Percentiles rank a stretch among this genome's conserved stretches.
phyloP scores from a whole-genome alignment of 2,888 invertebrate genomes.

The Unio pictorum region DNA sequence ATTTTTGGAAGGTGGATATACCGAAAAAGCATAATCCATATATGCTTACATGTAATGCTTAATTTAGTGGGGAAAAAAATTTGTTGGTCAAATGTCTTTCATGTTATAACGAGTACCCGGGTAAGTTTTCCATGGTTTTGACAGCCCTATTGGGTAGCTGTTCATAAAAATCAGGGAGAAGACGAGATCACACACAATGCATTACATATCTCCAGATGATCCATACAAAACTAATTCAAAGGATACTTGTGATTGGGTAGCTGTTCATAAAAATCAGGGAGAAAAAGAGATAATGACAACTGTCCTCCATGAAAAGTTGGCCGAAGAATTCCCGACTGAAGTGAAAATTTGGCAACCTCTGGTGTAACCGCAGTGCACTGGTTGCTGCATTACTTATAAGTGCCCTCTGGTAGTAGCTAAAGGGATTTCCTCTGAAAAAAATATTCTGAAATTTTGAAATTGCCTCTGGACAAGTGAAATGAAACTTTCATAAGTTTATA shows the following conservation, averaged over 20 bases:
- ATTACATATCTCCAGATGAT: neutral
- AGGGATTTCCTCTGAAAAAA: slow-evolving; percentile 78
- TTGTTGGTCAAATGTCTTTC: too few species aligned
- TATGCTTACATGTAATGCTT: too few species aligned
- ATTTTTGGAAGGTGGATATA: too few species aligned
- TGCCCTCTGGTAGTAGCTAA: slow-evolving; percentile 81
- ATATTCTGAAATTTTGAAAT: too few species aligned
- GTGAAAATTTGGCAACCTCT: slow-evolving; percentile 87
- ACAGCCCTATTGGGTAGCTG: slow-evolving; percentile 78
- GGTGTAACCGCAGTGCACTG: slow-evolving; percentile 94
- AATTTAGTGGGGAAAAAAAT: too few species aligned
- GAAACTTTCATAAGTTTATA: too few species aligned
- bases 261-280: slow-evolving; percentile 94
- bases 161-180: slow-evolving; percentile 96
- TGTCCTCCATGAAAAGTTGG: slow-evolving; percentile 82
- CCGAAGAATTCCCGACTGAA: slow-evolving; percentile 88
- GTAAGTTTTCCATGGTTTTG: too few species aligned
- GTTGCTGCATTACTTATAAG: slow-evolving; percentile 94
- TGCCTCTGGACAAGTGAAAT: too few species aligned
- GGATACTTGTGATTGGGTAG: slow-evolving; percentile 87
- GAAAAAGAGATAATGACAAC: slow-evolving; percentile 96
- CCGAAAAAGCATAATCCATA: too few species aligned
- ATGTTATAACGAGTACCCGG: too few species aligned
- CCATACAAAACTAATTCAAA: slow-evolving; percentile 30
- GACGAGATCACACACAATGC: too few species aligned